Evolutionary conservation across 1,140 invertebrate species (phyloP).

Genomic region (Drosophila ogumai): DNA sequence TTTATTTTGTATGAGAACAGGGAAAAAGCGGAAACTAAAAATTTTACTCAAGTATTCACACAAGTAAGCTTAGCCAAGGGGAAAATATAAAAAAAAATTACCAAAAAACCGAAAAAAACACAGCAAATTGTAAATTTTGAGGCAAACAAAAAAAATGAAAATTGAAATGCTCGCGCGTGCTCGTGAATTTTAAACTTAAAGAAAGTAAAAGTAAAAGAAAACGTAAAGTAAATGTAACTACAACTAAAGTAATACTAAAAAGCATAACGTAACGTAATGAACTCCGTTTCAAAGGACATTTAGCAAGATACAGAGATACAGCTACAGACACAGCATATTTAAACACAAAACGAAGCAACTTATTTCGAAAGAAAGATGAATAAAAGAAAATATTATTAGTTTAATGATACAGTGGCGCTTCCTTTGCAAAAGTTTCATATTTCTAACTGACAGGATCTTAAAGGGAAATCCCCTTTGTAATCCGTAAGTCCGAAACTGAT

Average conservation of each 20-base stretch:
- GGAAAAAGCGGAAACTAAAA: conserved; percentile 58
- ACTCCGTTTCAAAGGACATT: conserved; percentile 60
- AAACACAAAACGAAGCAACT: conserved; percentile 29
- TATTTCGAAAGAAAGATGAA: too few relatives aligned
- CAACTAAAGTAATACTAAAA: conserved; percentile 44
- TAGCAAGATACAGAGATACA: conserved; percentile 60
- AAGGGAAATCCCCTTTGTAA: not conserved
- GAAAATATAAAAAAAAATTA: conserved; percentile 32
- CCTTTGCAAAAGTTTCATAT: conserved; percentile 78
- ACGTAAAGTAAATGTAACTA: conserved; percentile 35
- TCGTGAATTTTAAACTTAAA: conserved; percentile 77
- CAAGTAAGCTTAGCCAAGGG: conserved; percentile 56
- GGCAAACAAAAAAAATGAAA: conserved; percentile 43
- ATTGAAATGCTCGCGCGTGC: conserved; percentile 77
- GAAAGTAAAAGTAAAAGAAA: conserved; percentile 33
- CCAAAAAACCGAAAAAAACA: conserved; percentile 36
- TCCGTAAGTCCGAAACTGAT: not conserved
- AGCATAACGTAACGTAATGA: conserved; percentile 53
- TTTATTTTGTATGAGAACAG: conserved; percentile 76
- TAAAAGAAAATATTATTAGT: conserved; percentile 48
- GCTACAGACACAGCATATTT: conserved; percentile 40
- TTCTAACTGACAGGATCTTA: conserved; percentile 56
- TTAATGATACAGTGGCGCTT: conserved; percentile 75
- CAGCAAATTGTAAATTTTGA: conserved; percentile 69
- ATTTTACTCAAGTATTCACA: conserved; percentile 75